Evolutionary conservation across 35 echinoderm and acorn worm genomes (phyloP).

Genomic region (Diadema setosum): DNA sequence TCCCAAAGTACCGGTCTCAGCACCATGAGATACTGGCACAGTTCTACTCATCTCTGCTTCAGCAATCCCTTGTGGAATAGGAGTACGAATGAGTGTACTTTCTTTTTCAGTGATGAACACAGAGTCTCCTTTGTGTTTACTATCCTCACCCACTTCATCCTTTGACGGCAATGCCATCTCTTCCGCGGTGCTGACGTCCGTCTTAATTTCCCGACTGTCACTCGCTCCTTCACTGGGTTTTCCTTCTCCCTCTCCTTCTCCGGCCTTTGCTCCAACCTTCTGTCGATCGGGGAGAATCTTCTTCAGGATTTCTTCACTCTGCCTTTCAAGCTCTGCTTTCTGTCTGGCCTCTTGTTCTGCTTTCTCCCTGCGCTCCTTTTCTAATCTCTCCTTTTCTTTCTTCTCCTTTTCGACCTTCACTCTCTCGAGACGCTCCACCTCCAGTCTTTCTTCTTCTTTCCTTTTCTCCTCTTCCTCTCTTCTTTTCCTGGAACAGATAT

Average conservation of each 20-base stretch:
- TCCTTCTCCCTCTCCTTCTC: not conserved
- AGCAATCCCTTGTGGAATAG: too few relatives aligned
- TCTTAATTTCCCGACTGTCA: too few relatives aligned
- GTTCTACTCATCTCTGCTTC: too few relatives aligned
- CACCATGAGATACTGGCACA: too few relatives aligned
- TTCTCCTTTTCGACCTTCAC: slow-evolving; percentile 34
- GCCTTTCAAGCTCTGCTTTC: slow-evolving; percentile 50
- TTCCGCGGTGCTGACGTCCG: too few relatives aligned
- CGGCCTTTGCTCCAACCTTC: not conserved
- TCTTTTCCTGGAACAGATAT: slow-evolving; percentile 14
- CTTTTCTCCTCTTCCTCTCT: slow-evolving; percentile 37
- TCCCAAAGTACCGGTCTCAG: too few relatives aligned
- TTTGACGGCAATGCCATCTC: too few relatives aligned
- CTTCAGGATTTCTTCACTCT: slow-evolving; percentile 78
- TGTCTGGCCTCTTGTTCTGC: slow-evolving; percentile 24
- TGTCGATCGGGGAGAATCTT: slow-evolving; percentile 67
- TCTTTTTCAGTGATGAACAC: not conserved
- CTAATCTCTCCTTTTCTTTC: slow-evolving; percentile 16
- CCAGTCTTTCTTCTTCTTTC: slow-evolving; percentile 44
- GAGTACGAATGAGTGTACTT: too few relatives aligned
- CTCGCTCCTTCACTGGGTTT: not conserved
- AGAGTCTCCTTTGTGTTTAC: not conserved
- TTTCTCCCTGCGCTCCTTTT: slow-evolving; percentile 38
- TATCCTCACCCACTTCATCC: too few relatives aligned
- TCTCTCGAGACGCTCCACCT: slow-evolving; percentile 35